phyloP scores from a whole-genome alignment of 2,888 invertebrate genomes.

The Lithophane leautieri region DNA sequence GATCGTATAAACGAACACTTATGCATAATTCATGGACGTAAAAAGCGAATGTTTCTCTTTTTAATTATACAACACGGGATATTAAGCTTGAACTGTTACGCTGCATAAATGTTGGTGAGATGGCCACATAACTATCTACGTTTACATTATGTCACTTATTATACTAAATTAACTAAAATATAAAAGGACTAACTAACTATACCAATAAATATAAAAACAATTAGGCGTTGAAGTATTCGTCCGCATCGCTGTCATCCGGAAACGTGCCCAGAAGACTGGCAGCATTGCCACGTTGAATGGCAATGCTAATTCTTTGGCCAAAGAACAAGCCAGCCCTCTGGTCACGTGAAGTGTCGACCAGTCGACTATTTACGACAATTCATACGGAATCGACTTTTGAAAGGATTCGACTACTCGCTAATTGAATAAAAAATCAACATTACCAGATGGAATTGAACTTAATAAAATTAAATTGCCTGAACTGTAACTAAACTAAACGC shows the following conservation, averaged over 20 bases:
- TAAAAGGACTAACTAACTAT: too few species aligned
- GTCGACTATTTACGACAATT: slow-evolving; percentile 1
- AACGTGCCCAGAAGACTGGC: too few species aligned
- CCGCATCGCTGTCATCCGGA: too few species aligned
- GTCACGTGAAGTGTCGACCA: too few species aligned
- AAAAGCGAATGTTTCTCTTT: slow-evolving; percentile 89
- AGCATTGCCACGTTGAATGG: too few species aligned
- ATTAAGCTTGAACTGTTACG: slow-evolving; percentile 85
- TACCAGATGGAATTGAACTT: slow-evolving; percentile 29
- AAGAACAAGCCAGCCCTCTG: too few species aligned
- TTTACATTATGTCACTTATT: too few species aligned
- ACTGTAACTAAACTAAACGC: slow-evolving; percentile 64
- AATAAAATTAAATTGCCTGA: slow-evolving; percentile 49
- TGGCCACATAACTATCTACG: too few species aligned
- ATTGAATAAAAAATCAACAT: slow-evolving; percentile 36
- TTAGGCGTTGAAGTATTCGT: too few species aligned
- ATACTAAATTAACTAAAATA: too few species aligned
- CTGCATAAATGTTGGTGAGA: slow-evolving; percentile 76
- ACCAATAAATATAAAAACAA: too few species aligned
- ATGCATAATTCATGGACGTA: slow-evolving; percentile 89
- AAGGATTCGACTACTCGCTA: slow-evolving; percentile 10
- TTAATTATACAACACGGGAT: slow-evolving; percentile 89
- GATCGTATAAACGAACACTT: slow-evolving; percentile 88
- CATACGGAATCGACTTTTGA: background rate
- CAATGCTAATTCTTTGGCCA: too few species aligned